Base-by-base conservation (phyloP, 2,113 vertebrate genomes). In the Neomonachus schauinslandi region DNA sequence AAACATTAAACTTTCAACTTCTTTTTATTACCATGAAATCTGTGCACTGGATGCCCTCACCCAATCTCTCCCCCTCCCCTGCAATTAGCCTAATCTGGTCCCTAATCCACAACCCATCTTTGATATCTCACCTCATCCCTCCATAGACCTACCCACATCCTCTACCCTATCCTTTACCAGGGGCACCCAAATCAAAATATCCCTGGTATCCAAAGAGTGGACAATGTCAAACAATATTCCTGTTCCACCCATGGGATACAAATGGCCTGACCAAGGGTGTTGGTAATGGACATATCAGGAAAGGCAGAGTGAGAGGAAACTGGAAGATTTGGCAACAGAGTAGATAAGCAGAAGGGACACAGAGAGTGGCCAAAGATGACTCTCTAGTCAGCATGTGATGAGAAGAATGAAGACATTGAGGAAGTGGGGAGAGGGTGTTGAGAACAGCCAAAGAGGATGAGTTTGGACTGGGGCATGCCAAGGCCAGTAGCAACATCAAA, bases 41-140 rank as follows among this genome's bases (percentile, higher is more conserved):
- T 69, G 24, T 63, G 51, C 11, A 36, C 28, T 46, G 53, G 51
- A 74, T 42, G 26, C 6, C 24, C 31, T 80, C 19, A 55, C 5
- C 1, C 1, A 31, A 24, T 61, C 24, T 5, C 16, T 21, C 12
- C 31, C 0, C 9, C 3, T 4, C 51, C 10, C 2, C 59, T 16
- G 7, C 7, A 5, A 39, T 36, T 39, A 65, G 80, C 8, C 46
- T 79, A 16, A 55, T 28, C 24, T 24, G 12, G 15, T 57, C 9
- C 31, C 57, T 96, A 92, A 33, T 28, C 26, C 1, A 9, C 14
- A 92, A 33, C n/a, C 71, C 19, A 26, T 72, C 80, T 57, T 69
- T 82, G 59, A 51, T 28, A 46, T 26, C 16, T 87, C 53, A 63
- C 16, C 13, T n/a, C 36, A 71, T 12, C 22, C 39, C 46, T 97